Base-by-base conservation (phyloP, 2,797 vertebrate species). In the Pagetopsis macropterus region DNA sequence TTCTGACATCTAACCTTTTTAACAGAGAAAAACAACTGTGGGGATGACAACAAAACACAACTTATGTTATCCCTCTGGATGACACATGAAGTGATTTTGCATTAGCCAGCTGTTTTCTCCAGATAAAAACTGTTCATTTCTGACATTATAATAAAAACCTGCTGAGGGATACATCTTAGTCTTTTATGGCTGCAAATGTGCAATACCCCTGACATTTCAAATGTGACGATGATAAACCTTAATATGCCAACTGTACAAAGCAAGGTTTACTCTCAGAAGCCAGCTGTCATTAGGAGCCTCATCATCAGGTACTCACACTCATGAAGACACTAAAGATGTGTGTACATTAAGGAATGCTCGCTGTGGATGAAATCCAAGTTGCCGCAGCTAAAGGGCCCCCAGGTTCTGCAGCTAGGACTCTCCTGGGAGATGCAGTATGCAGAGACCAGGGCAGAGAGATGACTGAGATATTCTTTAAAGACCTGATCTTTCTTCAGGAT, bases 391-490 rank as follows among this genome's bases (percentile, higher is more conserved):
- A 75, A 82, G n/a, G 23, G 46, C 54, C 58, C 70, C 65, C 50
- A 11, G 17, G 11, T 65, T 52, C 54, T 65, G 75, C 48, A 66
- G 59, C 56, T 23, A 46, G 60, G 72, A 46, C 65, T 82, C 86
- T 81, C 78, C 58, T 52, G 78, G 72, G 81, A 78, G 62, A 69
- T 11, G 50, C 21, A 12, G 76, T 71, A 70, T 58, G 75, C 66
- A 62, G 63, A 78, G 82, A 76, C 55, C 62, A 83, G 79, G 70
- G 75, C 66, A 63, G 67, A 78, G 40, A 67, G 66, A 86, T 90
- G 84, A 86, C 70, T 82, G 73, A 45, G 46, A 70, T 67, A 49
- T 57, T 88, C 86, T 83, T 87, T 77, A n/a, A 87, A 78, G 82
- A 79, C 65, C 74, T 68, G 82, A 84, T 81, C 82, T 81, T n/a